Base-by-base conservation (phyloP, 2,888 invertebrate species). In the Ferrisia virgata region DNA sequence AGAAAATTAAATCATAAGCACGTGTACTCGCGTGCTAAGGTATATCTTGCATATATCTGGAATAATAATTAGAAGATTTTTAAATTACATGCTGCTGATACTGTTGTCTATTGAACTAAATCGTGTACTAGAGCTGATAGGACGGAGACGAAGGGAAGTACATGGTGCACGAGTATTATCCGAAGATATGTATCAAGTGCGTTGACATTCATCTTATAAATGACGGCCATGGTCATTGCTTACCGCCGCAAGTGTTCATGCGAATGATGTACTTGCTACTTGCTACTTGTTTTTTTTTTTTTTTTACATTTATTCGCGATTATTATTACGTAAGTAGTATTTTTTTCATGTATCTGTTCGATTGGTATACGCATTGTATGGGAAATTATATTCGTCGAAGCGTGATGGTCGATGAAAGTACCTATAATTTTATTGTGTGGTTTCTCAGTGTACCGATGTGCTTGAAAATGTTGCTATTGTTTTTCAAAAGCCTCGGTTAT, bases 191-290 rank as follows among this genome's bases (percentile, higher is more conserved):
- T 64, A 31, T 18, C 31, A 72, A 72, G 72, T 72, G 9, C 72
- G 72, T 72, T 72, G 72, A 72, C 72, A 72, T 72, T 72, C 72
- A 9, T 33, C n/a, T 64, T 28, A 13, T 72, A 36, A 72, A 72
- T 33, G 72, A 72, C 18, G 72, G 72, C 72, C 72, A 72, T 72
- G 72, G 72, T 72, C 72, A 72, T n/a, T 72, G 72, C 33, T 33
- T 33, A 33, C 72, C 25, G 33, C 72, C 15, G 15, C 64, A 28
- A 64, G 31, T 28, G 31, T 64, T 33, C 36, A 72, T 72, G 72
- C 33, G 33, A 5, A 36, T 4, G 36, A 33, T 72, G 72, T 33
- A 64, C 28, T 28, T 28, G 43, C 15, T n/a, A n/a, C n/a, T n/a
- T n/a, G n/a, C n/a, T n/a, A n/a, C n/a, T n/a, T n/a, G n/a, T n/a